phyloP scores from a whole-genome alignment of 2,888 invertebrate species.

The Nomada ruficornis region DNA sequence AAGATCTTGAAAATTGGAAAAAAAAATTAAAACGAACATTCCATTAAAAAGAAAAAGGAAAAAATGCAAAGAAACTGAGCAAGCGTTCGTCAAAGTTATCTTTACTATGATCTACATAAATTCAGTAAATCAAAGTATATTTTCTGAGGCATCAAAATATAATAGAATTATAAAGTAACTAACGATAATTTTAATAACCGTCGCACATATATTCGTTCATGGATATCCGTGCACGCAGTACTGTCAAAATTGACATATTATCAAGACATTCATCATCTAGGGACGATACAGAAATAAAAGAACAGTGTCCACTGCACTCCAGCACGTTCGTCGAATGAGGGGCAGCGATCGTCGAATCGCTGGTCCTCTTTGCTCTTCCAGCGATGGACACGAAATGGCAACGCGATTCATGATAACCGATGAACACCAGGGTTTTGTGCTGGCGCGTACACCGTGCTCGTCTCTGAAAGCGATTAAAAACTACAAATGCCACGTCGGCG shows the following conservation, averaged over 20 bases:
- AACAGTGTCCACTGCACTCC: conserved; percentile 2
- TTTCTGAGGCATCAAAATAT: neutral
- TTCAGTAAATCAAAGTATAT: no score
- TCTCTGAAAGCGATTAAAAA: conserved; percentile 56
- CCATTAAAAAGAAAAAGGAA: neutral
- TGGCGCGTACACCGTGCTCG: conserved; percentile 34
- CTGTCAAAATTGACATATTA: conserved; percentile 19
- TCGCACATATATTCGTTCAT: neutral
- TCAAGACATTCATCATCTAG: conserved; percentile 14
- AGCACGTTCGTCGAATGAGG: neutral
- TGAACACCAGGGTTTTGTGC: conserved; percentile 42
- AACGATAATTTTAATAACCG: neutral
- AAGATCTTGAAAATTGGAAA: neutral
- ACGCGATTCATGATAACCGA: conserved; percentile 51
- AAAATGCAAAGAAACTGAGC: no score
- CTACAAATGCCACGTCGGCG: conserved; percentile 52
- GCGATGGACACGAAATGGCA: conserved; percentile 38
- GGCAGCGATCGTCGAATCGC: conserved; percentile 1
- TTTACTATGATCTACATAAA: no score
- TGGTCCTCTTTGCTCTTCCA: neutral
- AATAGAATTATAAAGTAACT: neutral
- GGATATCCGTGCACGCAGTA: neutral
- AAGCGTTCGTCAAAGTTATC: no score
- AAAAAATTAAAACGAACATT: neutral
- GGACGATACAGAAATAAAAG: neutral